Conservation (phyloP, 1,140 invertebrate genomes). For the Musca domestica region DNA sequence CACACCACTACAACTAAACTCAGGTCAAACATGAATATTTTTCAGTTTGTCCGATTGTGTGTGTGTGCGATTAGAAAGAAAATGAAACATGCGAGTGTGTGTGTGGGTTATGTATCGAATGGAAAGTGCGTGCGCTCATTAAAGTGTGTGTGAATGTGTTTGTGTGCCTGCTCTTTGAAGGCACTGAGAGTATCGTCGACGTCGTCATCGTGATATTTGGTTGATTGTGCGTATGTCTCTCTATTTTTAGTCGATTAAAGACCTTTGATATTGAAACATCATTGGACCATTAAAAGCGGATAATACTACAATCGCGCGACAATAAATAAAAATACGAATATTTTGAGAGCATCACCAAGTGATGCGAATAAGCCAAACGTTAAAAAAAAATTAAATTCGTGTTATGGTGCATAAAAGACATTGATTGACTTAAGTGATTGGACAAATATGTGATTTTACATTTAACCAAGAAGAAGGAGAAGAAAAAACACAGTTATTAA, state of each 20-base stretch:
- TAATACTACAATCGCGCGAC: background rate
- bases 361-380: background rate
- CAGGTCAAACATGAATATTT: slow-evolving; percentile 6
- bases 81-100: background rate
- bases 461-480: background rate
- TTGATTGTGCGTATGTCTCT: slow-evolving; percentile 30
- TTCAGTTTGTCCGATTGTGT: background rate
- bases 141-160: background rate
- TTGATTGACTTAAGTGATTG: background rate
- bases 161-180: background rate
- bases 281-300: slow-evolving; percentile 28
- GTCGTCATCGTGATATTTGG: slow-evolving; percentile 14
- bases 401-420: background rate
- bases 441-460: background rate
- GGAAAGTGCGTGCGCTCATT: background rate
- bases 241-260: slow-evolving; percentile 54
- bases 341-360: background rate
- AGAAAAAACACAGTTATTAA: too few relatives aligned
- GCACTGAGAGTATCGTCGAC: background rate
- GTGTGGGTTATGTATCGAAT: background rate
- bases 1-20: background rate
- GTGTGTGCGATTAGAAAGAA: background rate
- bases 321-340: background rate
- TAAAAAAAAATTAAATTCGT: background rate
- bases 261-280: slow-evolving; percentile 53